Evolutionary conservation across 1,140 invertebrate species (phyloP), one percentile per base, ranked within the genome.

Genomic region (Drosophila kurseongensis): DNA sequence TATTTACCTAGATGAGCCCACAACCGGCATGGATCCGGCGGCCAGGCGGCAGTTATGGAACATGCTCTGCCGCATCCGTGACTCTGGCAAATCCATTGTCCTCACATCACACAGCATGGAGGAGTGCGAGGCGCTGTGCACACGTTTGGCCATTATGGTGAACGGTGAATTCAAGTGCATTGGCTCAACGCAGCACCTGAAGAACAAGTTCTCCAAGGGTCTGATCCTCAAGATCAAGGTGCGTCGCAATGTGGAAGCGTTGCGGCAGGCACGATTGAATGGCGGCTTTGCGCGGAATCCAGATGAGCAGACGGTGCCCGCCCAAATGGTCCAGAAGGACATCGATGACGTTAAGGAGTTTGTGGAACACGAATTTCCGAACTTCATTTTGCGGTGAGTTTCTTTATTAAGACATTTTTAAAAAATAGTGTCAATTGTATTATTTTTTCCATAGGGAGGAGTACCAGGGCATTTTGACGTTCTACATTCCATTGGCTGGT

Each of bases 61-160:
- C 76, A 95, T 96, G 9, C 94, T 96, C 52, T 93, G 94, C 41
- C 93, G 93, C 35, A 93, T 94, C 8, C 93, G 95, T 52, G 92
- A 94, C 51, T 91, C 92, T 7, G 96, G 96, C 2, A 95, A 95
- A 91, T 95, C 95, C 36, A 95, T 97, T 60, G 94, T 97, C 71
- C 93, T 97, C 13, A 97, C 96, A 29, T 97, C 96, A 8, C 96
- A 97, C 92, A 96, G 96, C 84, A 97, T 97, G 96, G 96, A 97
- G 92, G 96, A 97, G 92, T 98, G 97, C 92, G 97, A 98, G 93
- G 97, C 96, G 13, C 93, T 98, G 4, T 98, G 97, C 84, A 96
- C 96, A 27, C 92, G 96, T 51, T 92, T 98, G 47, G 97, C 96
- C 23, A 97, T 98, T 44, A 98, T 98, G 97, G 97, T 98, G 1